Percentiles rank a stretch among this genome's conserved stretches.
Evolutionary conservation across 2,888 invertebrate genomes (phyloP).

Genomic region (Nemurella pictetii): DNA sequence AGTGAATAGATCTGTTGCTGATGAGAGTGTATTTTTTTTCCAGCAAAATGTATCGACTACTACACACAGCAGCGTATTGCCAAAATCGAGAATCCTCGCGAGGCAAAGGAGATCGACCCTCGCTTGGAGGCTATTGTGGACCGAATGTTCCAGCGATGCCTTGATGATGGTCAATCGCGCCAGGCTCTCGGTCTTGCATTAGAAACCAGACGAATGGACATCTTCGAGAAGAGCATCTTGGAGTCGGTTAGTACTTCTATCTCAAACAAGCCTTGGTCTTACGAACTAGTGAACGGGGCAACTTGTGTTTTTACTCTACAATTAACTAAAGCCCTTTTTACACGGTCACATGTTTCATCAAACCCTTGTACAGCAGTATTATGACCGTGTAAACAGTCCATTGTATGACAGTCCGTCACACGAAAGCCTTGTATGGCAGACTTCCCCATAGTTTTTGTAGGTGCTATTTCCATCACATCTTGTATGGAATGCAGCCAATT

Average conservation of each 20-base stretch:
- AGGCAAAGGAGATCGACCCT: slow-evolving; percentile 72
- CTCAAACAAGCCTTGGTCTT: too few species aligned
- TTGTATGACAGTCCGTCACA: too few species aligned
- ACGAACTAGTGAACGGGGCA: too few species aligned
- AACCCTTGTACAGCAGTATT: too few species aligned
- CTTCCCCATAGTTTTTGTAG: too few species aligned
- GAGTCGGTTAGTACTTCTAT: slow-evolving; percentile 69
- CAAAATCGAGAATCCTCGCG: slow-evolving; percentile 61
- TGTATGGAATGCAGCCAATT: too few species aligned
- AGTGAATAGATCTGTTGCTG: background rate
- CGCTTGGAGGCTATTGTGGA: slow-evolving; percentile 92
- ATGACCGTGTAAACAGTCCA: too few species aligned
- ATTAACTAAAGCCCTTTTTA: too few species aligned
- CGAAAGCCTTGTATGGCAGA: too few species aligned
- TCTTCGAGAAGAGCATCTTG: slow-evolving; percentile 90
- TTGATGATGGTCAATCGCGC: slow-evolving; percentile 91
- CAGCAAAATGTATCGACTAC: slow-evolving; percentile 95
- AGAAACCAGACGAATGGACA: slow-evolving; percentile 96
- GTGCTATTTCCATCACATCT: too few species aligned
- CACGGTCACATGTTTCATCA: too few species aligned
- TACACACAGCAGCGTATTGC: slow-evolving; percentile 87
- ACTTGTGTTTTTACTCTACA: too few species aligned
- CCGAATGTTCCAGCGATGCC: slow-evolving; percentile 94
- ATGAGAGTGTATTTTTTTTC: slow-evolving; percentile 45
- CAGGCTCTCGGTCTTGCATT: slow-evolving; percentile 96